These are phyloP conservation scores for Ceratotherium simum DNA, from an alignment of 2,113 vertebrate species.

Conservation along the genomic window DNA sequence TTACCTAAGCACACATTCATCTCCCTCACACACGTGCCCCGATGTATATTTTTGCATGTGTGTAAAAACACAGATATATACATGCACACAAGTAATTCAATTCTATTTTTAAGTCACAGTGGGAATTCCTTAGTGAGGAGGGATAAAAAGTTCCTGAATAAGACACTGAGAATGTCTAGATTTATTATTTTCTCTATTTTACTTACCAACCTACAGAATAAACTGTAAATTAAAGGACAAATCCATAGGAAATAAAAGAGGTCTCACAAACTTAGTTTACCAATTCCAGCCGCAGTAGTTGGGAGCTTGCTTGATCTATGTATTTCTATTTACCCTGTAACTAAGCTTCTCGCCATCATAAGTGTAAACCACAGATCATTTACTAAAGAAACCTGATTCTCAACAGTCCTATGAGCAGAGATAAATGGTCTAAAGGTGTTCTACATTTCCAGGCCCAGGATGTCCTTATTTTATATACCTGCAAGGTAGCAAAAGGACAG, in stretches of 20 bases:
- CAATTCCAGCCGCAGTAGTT: slow-evolving; percentile 89
- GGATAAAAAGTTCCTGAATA: slow-evolving; percentile 88
- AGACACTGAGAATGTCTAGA: slow-evolving; percentile 88
- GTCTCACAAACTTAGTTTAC: slow-evolving; percentile 86
- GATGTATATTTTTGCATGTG: slow-evolving; percentile 89
- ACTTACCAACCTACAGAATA: slow-evolving; percentile 88
- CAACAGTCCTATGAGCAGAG: slow-evolving; percentile 84
- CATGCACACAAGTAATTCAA: slow-evolving; percentile 89
- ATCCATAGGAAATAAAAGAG: slow-evolving; percentile 81
- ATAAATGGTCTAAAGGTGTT: slow-evolving; percentile 87
- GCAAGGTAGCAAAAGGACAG: slow-evolving; percentile 92
- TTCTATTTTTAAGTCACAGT: slow-evolving; percentile 91
- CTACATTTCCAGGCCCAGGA: slow-evolving; percentile 87
- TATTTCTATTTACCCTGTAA: slow-evolving; percentile 89
- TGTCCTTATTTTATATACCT: slow-evolving; percentile 88
- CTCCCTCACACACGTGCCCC: slow-evolving; percentile 86
- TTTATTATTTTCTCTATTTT: slow-evolving; percentile 86
- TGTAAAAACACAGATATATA: slow-evolving; percentile 87
- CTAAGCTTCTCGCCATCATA: slow-evolving; percentile 88
- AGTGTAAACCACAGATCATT: slow-evolving; percentile 89
- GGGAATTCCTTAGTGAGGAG: slow-evolving; percentile 91
- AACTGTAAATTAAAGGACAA: slow-evolving; percentile 88
- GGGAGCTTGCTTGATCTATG: slow-evolving; percentile 85
- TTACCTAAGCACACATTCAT: slow-evolving; percentile 87
- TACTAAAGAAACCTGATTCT: slow-evolving; percentile 87